Base-by-base conservation (phyloP, 1,140 invertebrate genomes). In the Pseudomyrmex cubaensis region DNA sequence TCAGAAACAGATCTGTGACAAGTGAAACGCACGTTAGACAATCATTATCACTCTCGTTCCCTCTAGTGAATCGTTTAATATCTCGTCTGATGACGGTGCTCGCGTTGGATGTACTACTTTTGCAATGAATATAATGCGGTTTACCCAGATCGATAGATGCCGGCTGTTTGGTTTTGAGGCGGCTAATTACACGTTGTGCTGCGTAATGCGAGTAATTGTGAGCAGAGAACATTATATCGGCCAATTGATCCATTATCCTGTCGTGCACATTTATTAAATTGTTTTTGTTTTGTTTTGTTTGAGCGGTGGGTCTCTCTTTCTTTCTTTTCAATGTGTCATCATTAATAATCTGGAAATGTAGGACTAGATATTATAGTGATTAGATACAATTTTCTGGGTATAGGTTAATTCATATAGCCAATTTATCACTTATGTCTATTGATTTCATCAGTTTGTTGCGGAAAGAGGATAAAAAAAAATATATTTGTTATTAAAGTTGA, bases 11-110 rank as follows among this genome's bases (percentile, higher is more conserved):
- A 76, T 76, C 73, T 64, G 44, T 35, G 48, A 76, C 52, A 54
- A 66, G 66, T 76, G 22, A 76, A 52, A 63, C 61, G 22, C n/a
- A n/a, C 74, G 35, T 66, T 54, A 66, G n/a, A 64, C 35, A 25
- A 76, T 66, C 46, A 76, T 76, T 76, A 62, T 76, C 74, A 66
- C 74, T 76, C 74, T 76, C 74, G 74, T 13, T 76, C 61, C 74
- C 66, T 76, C 74, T 76, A 46, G 56, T n/a, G n/a, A 66, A 66
- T 50, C 15, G 22, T 66, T 76, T 64, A 76, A 76, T 76, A 76
- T 17, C 48, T 64, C 44, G 22, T 64, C 44, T 66, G 25, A 76
- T 76, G 74, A 76, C n/a, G 61, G 7, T 76, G 74, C 62, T 76
- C n/a, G 9, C 3, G 35, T 75, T 64, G 50, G 22, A 50, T 66